Evolutionary conservation across 2,888 invertebrate species (phyloP), one percentile per base, ranked within the genome.

Genomic region (Chromoteleia sp.): DNA sequence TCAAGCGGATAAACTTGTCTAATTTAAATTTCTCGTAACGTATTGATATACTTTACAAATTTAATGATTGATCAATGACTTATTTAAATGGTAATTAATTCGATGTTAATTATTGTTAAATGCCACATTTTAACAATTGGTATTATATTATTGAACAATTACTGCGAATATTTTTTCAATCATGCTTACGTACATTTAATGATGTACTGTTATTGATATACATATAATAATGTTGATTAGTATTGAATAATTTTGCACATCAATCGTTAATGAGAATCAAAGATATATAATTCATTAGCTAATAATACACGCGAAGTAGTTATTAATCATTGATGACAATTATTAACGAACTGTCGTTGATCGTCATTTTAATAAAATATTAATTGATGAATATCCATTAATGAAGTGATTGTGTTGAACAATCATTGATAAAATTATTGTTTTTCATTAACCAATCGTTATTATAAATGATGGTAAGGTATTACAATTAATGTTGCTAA

Each of bases 341-440:
- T 56, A 77, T 56, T 33, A 70, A 59, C 50, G 75, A 67, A 75
- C 65, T 75, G 75, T 75, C 67, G 52, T 67, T 75, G 67, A 67
- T 75, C 39, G 58, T 59, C 58, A 67, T 75, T 75, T 67, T 52
- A 67, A 67, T 67, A 33, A 67, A 58, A 52, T 21, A 58, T 48
- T 67, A 70, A 77, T 63, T 70, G 56, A 70, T 70, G 70, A 63
- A 70, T 70, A 48, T 63, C 48, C 56, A 61, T 56, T 70, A 48
- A 63, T 29, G 10, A 63, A 59, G 33, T 63, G 56, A 77, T 70
- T 63, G 56, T 41, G 33, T 70, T 52, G 43, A 63, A 63, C 70
- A 77, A 63, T 77, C 61, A 48, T 56, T 33, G 50, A n/a, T 43
- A 12, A 76, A 61, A 54, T 76, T 54, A 50, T 61, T 59, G 14